Conservation (phyloP, 2,113 vertebrate genomes). For the Bombycilla garrulus region DNA sequence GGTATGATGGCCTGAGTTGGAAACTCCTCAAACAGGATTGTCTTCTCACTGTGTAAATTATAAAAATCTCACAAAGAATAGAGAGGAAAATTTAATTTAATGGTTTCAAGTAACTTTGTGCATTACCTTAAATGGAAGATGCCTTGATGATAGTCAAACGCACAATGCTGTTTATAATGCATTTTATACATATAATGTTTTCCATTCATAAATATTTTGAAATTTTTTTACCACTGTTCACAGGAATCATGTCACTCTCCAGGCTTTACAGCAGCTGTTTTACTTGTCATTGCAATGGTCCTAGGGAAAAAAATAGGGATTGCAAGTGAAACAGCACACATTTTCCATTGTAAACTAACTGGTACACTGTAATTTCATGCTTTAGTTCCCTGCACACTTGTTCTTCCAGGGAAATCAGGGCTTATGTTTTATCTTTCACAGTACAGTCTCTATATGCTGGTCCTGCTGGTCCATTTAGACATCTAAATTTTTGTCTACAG, state of each 20-base stretch:
- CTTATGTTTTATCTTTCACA: neutral
- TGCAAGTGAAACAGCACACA: neutral
- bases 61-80: neutral
- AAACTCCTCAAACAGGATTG: neutral
- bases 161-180: neutral
- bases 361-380: neutral
- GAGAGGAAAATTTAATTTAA: neutral
- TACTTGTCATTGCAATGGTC: neutral
- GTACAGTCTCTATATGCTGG: neutral
- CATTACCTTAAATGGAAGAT: neutral
- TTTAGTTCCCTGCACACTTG: neutral
- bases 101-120: neutral
- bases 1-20: neutral
- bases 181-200: neutral
- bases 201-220: neutral
- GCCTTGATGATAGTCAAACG: neutral
- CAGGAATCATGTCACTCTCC: neutral
- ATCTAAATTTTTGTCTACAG: neutral
- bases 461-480: neutral
- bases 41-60: neutral
- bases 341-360: neutral
- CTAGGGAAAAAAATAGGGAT: neutral
- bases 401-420: neutral
- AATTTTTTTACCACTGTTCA: neutral
- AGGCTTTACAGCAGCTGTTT: conserved; percentile 8